Conservation (phyloP, 2,797 vertebrate species). For the Heteromormyrus szaboi region DNA sequence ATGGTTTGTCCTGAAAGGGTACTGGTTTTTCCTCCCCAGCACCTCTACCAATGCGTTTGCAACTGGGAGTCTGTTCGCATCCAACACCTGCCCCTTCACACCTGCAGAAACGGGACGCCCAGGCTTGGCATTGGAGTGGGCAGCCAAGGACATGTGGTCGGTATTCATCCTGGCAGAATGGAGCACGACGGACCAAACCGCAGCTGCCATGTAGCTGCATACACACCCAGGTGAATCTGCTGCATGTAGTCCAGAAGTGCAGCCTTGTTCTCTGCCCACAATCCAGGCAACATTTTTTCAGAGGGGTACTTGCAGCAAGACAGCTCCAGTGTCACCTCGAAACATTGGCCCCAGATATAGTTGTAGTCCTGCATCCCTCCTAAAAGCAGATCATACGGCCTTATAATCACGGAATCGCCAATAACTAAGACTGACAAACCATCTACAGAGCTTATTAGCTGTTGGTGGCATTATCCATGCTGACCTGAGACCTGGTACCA, state of each 20-base stretch:
- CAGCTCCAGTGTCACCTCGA: constrained; percentile 84
- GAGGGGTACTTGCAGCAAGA: constrained; percentile 90
- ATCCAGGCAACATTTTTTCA: constrained; percentile 55
- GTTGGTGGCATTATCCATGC: constrained; percentile 17
- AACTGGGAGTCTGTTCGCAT: constrained; percentile 59
- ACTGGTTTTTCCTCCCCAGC: constrained; percentile 67
- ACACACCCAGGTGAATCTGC: constrained; percentile 84
- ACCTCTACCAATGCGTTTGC: constrained; percentile 75
- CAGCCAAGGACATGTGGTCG: not conserved
- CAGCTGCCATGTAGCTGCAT: not conserved
- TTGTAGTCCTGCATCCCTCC: constrained; percentile 98
- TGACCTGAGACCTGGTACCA: constrained; percentile 84
- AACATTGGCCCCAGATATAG: constrained; percentile 84
- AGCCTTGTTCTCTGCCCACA: constrained; percentile 75
- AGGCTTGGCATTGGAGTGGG: not conserved
- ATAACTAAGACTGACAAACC: not conserved
- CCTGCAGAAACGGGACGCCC: constrained; percentile 52
- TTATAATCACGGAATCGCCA: not conserved
- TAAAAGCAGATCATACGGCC: constrained; percentile 46
- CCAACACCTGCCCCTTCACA: constrained; percentile 81
- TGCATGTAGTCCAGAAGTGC: constrained; percentile 77
- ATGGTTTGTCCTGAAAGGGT: constrained; percentile 73
- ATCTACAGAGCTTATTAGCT: not conserved
- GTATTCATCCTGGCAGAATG: not conserved
- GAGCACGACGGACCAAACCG: not conserved